Percentiles rank a stretch among this genome's conserved stretches.
These are phyloP conservation scores for Parapristionchus giblindavisi DNA, from an alignment of 2,888 invertebrate genomes.

Conservation along the genomic window DNA sequence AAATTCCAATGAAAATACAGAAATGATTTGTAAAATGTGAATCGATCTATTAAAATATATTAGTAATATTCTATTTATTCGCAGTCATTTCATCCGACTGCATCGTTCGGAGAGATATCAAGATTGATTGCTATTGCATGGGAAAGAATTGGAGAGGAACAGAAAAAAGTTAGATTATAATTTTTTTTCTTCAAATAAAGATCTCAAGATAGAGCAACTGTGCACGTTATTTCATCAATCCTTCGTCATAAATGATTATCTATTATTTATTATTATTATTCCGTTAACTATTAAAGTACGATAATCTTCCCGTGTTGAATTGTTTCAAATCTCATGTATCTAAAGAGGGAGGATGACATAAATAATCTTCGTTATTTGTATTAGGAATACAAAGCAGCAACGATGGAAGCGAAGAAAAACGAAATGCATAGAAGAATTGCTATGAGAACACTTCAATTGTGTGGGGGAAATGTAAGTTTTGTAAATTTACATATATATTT, in stretches of 20 bases:
- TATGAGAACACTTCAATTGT: conserved; percentile 21
- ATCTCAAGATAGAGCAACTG: neutral
- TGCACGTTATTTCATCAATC: neutral
- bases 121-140: conserved; percentile 19
- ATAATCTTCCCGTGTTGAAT: too few species aligned
- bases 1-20: neutral
- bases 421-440: conserved; percentile 23
- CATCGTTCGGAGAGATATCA: conserved; percentile 27
- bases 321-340: too few species aligned
- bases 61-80: neutral
- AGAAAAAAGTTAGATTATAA: conserved; percentile 3
- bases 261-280: neutral
- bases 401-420: neutral
- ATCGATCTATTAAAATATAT: neutral
- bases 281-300: too few species aligned
- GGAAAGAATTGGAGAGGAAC: conserved; percentile 17
- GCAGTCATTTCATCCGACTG: conserved; percentile 1
- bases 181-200: neutral
- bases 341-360: too few species aligned
- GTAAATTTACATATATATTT: too few species aligned
- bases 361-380: neutral
- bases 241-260: neutral
- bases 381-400: conserved; percentile 7
- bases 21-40: neutral
- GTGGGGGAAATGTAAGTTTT: too few species aligned